phyloP scores from a whole-genome alignment of 2,113 vertebrate genomes.

The Polypterus bichir region DNA sequence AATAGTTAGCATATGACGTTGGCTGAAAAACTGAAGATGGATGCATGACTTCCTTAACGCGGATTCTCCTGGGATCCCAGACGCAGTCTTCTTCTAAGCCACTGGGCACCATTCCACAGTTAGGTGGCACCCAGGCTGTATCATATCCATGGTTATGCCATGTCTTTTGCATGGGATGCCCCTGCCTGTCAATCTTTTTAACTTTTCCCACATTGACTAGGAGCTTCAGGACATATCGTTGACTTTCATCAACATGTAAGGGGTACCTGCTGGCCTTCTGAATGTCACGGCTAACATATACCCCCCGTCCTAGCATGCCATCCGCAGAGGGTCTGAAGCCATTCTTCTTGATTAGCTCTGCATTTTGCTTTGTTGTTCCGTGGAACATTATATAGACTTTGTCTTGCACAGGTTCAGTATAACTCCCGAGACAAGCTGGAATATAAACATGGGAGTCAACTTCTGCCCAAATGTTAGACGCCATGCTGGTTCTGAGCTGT shows the following conservation, averaged over 20 bases:
- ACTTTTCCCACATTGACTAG: conserved; percentile 12
- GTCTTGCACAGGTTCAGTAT: too few relatives aligned
- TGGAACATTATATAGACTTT: too few relatives aligned
- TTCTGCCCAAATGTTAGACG: too few relatives aligned
- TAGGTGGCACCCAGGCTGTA: conserved; percentile 11
- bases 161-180: conserved; percentile 6
- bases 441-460: too few relatives aligned
- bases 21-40: too few relatives aligned
- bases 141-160: conserved; percentile 12
- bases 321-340: too few relatives aligned
- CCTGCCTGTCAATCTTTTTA: conserved; percentile 3
- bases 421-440: too few relatives aligned
- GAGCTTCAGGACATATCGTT: conserved; percentile 5
- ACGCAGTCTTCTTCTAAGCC: conserved; percentile 9
- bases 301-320: too few relatives aligned
- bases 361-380: too few relatives aligned
- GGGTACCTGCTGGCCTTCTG: conserved; percentile 4
- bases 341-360: too few relatives aligned
- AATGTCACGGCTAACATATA: neutral
- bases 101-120: conserved; percentile 11
- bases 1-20: too few relatives aligned
- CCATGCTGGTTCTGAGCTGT: too few relatives aligned
- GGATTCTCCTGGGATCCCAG: conserved; percentile 10
- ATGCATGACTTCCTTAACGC: neutral
- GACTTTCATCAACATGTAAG: neutral